Base-by-base conservation (phyloP, 2,113 vertebrate genomes). In the Apistogramma diplotaenia region DNA sequence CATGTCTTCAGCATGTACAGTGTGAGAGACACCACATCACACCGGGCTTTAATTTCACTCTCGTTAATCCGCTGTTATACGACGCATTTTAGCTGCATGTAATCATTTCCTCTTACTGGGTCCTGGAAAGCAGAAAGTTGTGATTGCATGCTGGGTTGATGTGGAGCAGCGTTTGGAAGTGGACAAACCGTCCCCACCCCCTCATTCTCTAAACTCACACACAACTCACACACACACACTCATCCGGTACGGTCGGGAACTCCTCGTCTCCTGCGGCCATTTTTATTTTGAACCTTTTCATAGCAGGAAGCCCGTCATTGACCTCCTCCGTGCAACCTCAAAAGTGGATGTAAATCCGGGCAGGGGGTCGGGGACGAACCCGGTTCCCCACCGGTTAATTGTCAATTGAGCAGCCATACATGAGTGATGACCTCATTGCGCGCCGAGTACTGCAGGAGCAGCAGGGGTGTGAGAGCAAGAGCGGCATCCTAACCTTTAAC, bases 91-190 rank as follows among this genome's bases (percentile, higher is more conserved):
- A 94, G 92, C 93, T 90, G 94, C 91, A 96, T 96, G 94, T 84
- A 94, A 96, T 97, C 95, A 96, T 91, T 97, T 97, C 96, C 95
- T 95, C 93, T 84, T 91, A 70, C 83, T 87, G 89, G 72, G 88
- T 92, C 91, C 85, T 96, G 95, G 94, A 94, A 95, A 89, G 84
- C 85, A 90, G 75, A 76, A 91, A 74, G 77, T 40, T 90, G 81
- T 86, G 92, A 96, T 96, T 96, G 96, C 93, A 94, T 91, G 93
- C 85, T 37, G 25, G 90, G 93, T 89, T 89, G 93, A 96, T 91
- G 91, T 93, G 89, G 89, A 91, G 91, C 92, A 65, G 77, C 87
- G 92, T 86, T 81, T 90, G 90, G 90, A 92, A 94, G 92, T 85
- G 86, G 91, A 93, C 89, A 94, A 94, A 91, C 70, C 75, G 82